Evolutionary conservation across 2,797 vertebrate genomes (phyloP).

Genomic region (Mormyrus hasselquistii): DNA sequence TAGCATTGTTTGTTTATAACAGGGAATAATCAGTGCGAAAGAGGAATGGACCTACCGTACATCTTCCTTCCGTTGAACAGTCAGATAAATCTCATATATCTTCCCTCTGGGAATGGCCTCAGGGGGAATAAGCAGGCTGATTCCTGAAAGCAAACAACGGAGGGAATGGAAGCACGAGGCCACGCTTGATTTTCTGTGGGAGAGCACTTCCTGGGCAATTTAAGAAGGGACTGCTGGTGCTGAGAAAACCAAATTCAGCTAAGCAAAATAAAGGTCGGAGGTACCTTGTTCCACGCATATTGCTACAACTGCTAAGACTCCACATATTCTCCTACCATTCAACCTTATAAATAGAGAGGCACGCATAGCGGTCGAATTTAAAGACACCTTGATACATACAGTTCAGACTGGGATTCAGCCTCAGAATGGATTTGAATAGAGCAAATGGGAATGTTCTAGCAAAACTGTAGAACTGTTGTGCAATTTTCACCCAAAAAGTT

Average conservation of each 20-base stretch:
- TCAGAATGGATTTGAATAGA: not conserved
- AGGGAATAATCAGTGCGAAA: conserved; percentile 47
- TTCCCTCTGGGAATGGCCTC: conserved; percentile 97
- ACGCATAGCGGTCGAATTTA: not conserved
- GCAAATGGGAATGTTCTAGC: not conserved
- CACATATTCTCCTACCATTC: not conserved
- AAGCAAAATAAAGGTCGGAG: conserved; percentile 44
- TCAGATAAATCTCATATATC: conserved; percentile 98
- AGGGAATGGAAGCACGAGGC: conserved; percentile 48
- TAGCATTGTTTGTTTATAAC: not conserved
- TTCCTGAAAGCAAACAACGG: conserved; percentile 68
- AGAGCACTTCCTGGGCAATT: conserved; percentile 53
- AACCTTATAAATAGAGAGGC: not conserved
- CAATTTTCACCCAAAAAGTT: not conserved
- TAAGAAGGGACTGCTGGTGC: conserved; percentile 45
- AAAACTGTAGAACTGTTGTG: not conserved
- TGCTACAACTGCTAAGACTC: not conserved
- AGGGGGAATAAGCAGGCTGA: conserved; percentile 95
- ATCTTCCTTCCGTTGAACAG: conserved; percentile 92
- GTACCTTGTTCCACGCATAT: not conserved
- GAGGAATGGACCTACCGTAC: conserved; percentile 79
- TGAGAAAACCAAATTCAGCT: conserved; percentile 42
- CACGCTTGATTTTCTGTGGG: conserved; percentile 32
- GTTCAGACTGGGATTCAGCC: not conserved
- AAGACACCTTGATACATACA: not conserved